These are phyloP conservation scores for Uropetala carovei DNA, from an alignment of 2,888 invertebrate species.

Conservation along the genomic window DNA sequence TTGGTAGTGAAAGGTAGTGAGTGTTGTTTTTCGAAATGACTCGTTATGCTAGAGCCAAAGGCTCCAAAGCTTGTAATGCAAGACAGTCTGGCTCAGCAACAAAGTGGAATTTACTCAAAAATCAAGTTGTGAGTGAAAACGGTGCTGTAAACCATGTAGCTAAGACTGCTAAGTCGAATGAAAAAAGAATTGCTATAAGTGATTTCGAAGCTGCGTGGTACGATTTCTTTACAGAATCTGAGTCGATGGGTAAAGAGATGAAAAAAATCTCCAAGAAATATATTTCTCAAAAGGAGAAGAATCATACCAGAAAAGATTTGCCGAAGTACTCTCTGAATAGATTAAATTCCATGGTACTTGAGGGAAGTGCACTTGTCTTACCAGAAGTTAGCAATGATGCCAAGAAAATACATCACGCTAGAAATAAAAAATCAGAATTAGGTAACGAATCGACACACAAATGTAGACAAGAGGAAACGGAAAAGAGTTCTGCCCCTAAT, in stretches of 20 bases:
- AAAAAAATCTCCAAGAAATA: conserved; percentile 73
- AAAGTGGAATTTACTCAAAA: conserved; percentile 85
- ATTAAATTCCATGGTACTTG: too few relatives aligned
- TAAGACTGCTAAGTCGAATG: conserved; percentile 48
- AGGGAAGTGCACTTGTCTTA: too few relatives aligned
- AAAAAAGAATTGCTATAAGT: conserved; percentile 63
- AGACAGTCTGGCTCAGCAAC: conserved; percentile 83
- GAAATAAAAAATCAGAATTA: conserved; percentile 65
- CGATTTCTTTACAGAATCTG: conserved; percentile 64
- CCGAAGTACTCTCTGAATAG: too few relatives aligned
- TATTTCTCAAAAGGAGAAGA: conserved; percentile 71
- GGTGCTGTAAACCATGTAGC: conserved; percentile 20
- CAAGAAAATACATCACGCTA: background rate
- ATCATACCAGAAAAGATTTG: too few relatives aligned
- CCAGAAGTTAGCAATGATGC: background rate
- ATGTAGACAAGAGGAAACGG: conserved; percentile 71
- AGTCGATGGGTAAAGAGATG: conserved; percentile 46
- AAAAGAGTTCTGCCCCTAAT: background rate
- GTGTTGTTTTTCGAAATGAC: conserved; percentile 83
- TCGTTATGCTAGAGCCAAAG: conserved; percentile 84
- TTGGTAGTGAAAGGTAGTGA: too few relatives aligned
- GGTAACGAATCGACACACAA: conserved; percentile 73
- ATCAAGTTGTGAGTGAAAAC: conserved; percentile 75
- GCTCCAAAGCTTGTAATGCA: conserved; percentile 86
- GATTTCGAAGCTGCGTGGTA: background rate